Evolutionary conservation across 1,140 invertebrate genomes (phyloP).

Genomic region (Aphis craccivora): DNA sequence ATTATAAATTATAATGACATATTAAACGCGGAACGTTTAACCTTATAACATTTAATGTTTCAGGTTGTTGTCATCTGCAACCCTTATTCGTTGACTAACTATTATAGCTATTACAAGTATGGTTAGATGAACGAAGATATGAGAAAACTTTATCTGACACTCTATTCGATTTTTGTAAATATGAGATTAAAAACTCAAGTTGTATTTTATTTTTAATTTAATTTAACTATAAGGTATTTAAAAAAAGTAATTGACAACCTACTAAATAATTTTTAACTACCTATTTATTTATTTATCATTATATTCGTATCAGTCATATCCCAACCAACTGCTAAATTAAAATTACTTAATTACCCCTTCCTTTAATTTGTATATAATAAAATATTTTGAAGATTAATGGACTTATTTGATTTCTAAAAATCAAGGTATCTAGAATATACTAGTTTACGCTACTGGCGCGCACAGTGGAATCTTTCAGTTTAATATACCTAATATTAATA

Average conservation of each 20-base stretch:
- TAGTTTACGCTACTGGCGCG: too few species aligned
- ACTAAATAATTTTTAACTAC: background rate
- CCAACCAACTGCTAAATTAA: background rate
- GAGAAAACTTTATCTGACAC: background rate
- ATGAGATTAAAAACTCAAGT: background rate
- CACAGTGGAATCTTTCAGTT: too few species aligned
- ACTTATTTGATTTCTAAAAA: too few species aligned
- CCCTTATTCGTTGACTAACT: background rate
- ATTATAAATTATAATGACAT: too few species aligned
- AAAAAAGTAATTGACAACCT: background rate
- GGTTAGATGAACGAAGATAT: background rate
- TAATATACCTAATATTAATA: too few species aligned
- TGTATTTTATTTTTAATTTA: background rate
- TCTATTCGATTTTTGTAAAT: background rate
- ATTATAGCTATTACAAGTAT: background rate
- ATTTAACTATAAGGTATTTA: background rate
- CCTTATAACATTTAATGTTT: background rate
- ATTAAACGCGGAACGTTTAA: background rate
- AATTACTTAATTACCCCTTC: background rate
- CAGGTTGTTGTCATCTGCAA: background rate
- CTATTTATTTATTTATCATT: background rate
- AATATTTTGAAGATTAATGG: background rate
- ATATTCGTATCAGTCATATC: background rate
- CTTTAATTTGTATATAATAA: background rate
- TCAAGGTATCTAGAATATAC: background rate